Evolutionary conservation across 2,888 invertebrate species (phyloP), one percentile per base, ranked within the genome.

Genomic region (Eupithecia centaureata): DNA sequence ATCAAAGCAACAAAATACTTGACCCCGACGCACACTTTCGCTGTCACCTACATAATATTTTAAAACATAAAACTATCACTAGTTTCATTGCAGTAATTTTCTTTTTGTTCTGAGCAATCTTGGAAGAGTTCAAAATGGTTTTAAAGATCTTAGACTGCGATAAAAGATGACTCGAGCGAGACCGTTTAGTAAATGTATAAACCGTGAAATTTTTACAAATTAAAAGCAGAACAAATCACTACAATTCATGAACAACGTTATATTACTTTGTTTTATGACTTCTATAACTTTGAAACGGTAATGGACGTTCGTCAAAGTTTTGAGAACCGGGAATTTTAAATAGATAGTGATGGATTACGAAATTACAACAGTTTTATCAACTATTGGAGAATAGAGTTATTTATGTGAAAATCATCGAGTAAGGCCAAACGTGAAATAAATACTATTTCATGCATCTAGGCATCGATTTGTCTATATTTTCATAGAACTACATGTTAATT

Each of bases 281-380:
- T 57, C 15, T 56, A 22, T 18, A 28, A 56, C 15, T n/a, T 54
- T 18, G 56, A 30, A 56, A 28, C 10, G 10, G 7, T 30, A 18
- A 10, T 56, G 18, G 30, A 27, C n/a, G 54, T 56, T 56, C 15
- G 30, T 56, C 10, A 63, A 47, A 10, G 22, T 56, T 33, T 32
- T 32, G 8, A 47, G 32, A 61, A 51, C 32, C 30, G 33, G 54
- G 18, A 61, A 61, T 18, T 61, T 63, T 38, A 56, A 63, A 30
- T 63, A 57, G 52, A 18, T 27, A n/a, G 7, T 38, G 28, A 35
- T 27, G 61, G 61, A 62, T 62, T 54, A 54, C 62, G 35, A 56
- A 52, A 62, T 62, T 54, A 54, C 62, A 54, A 56, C 35, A 12
- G 12, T 25, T 47, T 32, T 57, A 32, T 0, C 32, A 12, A 30